phyloP scores from a whole-genome alignment of 2,113 vertebrate genomes.

The Phalacrocorax pelagicus region DNA sequence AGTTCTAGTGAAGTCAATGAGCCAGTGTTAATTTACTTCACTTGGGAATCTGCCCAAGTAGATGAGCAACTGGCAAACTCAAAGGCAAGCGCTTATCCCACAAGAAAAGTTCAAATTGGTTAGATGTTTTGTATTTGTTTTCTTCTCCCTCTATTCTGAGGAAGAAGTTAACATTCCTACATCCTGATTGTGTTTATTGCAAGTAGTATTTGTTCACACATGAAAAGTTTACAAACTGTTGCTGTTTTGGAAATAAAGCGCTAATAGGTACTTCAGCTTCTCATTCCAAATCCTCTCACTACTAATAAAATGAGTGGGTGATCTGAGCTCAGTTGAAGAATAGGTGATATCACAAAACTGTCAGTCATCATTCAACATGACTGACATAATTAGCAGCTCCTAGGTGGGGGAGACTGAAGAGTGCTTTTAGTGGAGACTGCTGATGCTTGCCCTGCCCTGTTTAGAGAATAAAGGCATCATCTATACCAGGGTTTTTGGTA shows the following conservation, averaged over 20 bases:
- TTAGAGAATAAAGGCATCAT: background rate
- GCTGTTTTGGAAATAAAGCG: constrained; percentile 68
- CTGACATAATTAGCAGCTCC: constrained; percentile 57
- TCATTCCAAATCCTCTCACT: constrained; percentile 33
- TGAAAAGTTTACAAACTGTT: constrained; percentile 43
- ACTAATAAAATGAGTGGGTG: constrained; percentile 55
- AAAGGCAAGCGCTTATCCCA: background rate
- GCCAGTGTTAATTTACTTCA: background rate
- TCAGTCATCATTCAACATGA: constrained; percentile 56
- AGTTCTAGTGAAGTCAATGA: background rate
- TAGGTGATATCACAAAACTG: constrained; percentile 54
- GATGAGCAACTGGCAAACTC: background rate
- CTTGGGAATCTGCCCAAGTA: background rate
- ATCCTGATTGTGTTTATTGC: constrained; percentile 38
- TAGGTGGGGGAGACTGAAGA: constrained; percentile 8
- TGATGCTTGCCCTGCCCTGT: background rate
- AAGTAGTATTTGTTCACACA: constrained; percentile 36
- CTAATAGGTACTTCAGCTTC: constrained; percentile 48
- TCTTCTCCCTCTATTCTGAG: background rate
- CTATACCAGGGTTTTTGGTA: background rate
- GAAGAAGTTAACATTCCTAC: constrained; percentile 41
- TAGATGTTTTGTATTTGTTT: background rate
- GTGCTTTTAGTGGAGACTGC: background rate
- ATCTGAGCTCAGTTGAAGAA: constrained; percentile 40
- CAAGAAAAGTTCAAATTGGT: background rate